Percentiles rank a stretch among this genome's conserved stretches.
Evolutionary conservation across 2,797 vertebrate genomes (phyloP).

Genomic region (Ctenopoma kingsleyae): DNA sequence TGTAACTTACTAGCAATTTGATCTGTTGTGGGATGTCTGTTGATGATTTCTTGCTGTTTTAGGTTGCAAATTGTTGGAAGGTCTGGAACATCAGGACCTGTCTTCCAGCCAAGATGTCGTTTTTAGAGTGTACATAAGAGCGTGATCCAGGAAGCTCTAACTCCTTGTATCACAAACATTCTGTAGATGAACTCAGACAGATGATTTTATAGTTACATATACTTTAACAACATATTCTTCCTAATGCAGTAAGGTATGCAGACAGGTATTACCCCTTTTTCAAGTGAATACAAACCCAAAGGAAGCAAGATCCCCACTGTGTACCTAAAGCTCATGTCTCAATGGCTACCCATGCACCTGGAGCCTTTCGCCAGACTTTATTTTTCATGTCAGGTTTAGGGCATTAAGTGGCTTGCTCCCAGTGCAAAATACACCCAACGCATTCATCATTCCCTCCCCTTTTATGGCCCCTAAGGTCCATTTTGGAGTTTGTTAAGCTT

Average conservation of each 20-base stretch:
- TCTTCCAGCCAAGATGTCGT: conserved; percentile 18
- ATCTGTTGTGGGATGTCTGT: conserved; percentile 45
- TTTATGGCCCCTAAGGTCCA: conserved; percentile 18
- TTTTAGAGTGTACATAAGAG: conserved; percentile 26
- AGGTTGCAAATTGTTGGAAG: conserved; percentile 39
- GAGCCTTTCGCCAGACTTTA: conserved; percentile 21
- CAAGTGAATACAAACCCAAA: conserved; percentile 24
- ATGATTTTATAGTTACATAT: neutral
- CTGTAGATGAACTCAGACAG: neutral
- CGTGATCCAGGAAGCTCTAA: conserved; percentile 1
- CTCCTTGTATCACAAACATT: conserved; percentile 10
- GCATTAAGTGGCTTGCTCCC: conserved; percentile 23
- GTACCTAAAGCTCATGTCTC: conserved; percentile 17
- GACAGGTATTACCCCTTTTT: conserved; percentile 7
- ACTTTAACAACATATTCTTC: conserved; percentile 11
- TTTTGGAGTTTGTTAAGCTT: conserved; percentile 19
- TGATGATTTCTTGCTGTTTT: conserved; percentile 45
- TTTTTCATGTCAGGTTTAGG: conserved; percentile 43
- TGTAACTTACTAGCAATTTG: conserved; percentile 39
- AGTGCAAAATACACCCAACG: conserved; percentile 23
- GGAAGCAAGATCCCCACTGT: neutral
- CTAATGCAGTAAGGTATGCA: conserved; percentile 4
- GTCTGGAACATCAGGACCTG: conserved; percentile 18
- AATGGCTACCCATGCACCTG: conserved; percentile 25
- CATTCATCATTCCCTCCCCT: conserved; percentile 29